A percentile compares a stretch with the other conserved stretches of the same genome.
These are phyloP conservation scores for Pomatostomus ruficeps DNA, from an alignment of 2,113 vertebrate genomes.

Conservation along the genomic window DNA sequence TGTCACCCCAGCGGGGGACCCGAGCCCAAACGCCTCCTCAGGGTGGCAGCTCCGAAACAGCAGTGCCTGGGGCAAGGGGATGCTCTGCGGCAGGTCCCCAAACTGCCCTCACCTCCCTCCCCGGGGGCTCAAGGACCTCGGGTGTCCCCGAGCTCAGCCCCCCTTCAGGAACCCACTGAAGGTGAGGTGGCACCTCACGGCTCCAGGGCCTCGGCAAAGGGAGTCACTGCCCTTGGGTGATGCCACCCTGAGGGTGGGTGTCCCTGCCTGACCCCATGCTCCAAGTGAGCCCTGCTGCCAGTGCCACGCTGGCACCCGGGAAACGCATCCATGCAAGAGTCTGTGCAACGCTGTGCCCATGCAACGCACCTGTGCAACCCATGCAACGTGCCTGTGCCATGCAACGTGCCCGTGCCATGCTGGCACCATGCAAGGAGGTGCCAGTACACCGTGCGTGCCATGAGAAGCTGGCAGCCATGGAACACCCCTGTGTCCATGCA, in stretches of 20 bases:
- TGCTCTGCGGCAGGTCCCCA: background rate
- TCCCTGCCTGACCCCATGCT: background rate
- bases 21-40: background rate
- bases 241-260: accelerated
- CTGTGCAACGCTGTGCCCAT: background rate
- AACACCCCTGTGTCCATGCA: accelerated
- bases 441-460: accelerated
- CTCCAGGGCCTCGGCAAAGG: background rate
- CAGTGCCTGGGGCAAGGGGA: background rate
- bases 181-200: background rate
- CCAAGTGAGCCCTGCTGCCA: accelerated
- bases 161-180: accelerated
- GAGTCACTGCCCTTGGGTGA: background rate
- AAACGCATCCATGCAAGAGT: accelerated
- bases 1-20: background rate
- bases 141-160: background rate
- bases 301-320: background rate
- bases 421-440: accelerated
- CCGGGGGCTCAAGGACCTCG: background rate
- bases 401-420: background rate
- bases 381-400: background rate
- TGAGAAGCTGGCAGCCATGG: background rate
- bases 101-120: background rate
- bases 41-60: background rate
- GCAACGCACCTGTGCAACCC: accelerated